phyloP scores from a whole-genome alignment of 2,888 invertebrate genomes.

The Pollenia angustigena region DNA sequence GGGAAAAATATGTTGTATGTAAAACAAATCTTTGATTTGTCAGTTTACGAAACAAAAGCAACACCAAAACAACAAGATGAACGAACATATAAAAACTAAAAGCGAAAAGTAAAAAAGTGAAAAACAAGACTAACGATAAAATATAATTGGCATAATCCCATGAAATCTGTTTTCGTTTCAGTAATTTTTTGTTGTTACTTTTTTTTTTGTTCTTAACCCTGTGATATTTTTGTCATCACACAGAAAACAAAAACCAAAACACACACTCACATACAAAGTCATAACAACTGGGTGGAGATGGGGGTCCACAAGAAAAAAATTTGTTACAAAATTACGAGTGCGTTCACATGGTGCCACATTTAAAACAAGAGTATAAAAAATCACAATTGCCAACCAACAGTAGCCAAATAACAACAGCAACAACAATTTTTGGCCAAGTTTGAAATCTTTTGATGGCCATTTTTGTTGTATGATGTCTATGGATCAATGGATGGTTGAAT shows the following conservation, averaged over 20 bases:
- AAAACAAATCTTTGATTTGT: slow-evolving; percentile 68
- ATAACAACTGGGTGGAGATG: not conserved
- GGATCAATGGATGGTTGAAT: not conserved
- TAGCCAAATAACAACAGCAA: slow-evolving; percentile 7
- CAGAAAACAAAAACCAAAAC: slow-evolving; percentile 24
- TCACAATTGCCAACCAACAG: slow-evolving; percentile 10
- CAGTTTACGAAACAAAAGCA: slow-evolving; percentile 34
- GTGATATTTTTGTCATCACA: slow-evolving; percentile 64
- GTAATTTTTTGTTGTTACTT: slow-evolving; percentile 5
- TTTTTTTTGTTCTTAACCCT: slow-evolving; percentile 28
- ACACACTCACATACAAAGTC: not conserved
- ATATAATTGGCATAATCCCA: slow-evolving; percentile 79
- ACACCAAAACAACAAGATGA: slow-evolving; percentile 8
- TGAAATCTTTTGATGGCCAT: slow-evolving; percentile 50
- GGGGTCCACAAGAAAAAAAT: slow-evolving; percentile 12
- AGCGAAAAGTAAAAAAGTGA: slow-evolving; percentile 27
- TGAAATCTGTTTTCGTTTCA: slow-evolving; percentile 76
- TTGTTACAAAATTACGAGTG: slow-evolving; percentile 13
- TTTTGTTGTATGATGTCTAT: slow-evolving; percentile 18
- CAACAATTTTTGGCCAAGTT: slow-evolving; percentile 28
- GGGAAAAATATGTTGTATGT: slow-evolving; percentile 1
- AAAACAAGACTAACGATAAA: slow-evolving; percentile 68
- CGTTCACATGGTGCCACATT: slow-evolving; percentile 17
- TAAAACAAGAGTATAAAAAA: not conserved
- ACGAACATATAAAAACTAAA: slow-evolving; percentile 19